Conservation (phyloP, 2,888 invertebrate genomes). For the Eilema depressum region DNA sequence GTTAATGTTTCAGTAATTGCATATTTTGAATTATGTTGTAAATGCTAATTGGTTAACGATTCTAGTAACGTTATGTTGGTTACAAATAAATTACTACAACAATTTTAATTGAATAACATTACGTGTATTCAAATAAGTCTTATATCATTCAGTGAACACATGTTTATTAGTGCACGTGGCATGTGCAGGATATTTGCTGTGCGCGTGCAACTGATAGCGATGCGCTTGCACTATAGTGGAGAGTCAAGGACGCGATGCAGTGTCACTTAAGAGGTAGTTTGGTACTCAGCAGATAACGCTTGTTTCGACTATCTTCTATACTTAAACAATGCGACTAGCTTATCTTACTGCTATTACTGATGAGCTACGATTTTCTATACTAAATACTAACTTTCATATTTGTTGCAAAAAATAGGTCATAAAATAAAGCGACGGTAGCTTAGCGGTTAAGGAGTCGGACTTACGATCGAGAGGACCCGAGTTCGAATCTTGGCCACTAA, state of each 20-base stretch:
- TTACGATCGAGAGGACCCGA: too few relatives aligned
- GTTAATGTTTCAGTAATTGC: constrained; percentile 16
- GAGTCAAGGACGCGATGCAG: constrained; percentile 79
- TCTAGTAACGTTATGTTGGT: constrained; percentile 20
- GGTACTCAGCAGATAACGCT: constrained; percentile 66
- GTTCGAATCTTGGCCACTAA: too few relatives aligned
- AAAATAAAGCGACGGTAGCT: not conserved
- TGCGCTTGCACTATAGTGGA: constrained; percentile 62
- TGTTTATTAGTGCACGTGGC: constrained; percentile 65
- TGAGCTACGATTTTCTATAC: constrained; percentile 6
- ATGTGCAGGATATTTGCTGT: constrained; percentile 79
- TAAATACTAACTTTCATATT: not conserved
- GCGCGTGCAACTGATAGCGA: constrained; percentile 80
- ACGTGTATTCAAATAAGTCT: constrained; percentile 32
- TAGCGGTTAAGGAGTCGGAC: too few relatives aligned
- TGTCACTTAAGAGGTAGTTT: constrained; percentile 66
- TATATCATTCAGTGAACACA: constrained; percentile 51
- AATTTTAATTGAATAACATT: constrained; percentile 33
- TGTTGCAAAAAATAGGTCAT: not conserved
- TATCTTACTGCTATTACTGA: constrained; percentile 26
- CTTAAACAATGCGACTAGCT: constrained; percentile 34
- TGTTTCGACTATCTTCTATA: constrained; percentile 45
- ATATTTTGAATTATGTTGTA: constrained; percentile 16
- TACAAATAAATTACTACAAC: constrained; percentile 29
- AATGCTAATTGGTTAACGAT: constrained; percentile 30